Percentiles rank a stretch among this genome's conserved stretches.
Conservation (phyloP, 2,888 invertebrate genomes). For the Myopa testacea region DNA sequence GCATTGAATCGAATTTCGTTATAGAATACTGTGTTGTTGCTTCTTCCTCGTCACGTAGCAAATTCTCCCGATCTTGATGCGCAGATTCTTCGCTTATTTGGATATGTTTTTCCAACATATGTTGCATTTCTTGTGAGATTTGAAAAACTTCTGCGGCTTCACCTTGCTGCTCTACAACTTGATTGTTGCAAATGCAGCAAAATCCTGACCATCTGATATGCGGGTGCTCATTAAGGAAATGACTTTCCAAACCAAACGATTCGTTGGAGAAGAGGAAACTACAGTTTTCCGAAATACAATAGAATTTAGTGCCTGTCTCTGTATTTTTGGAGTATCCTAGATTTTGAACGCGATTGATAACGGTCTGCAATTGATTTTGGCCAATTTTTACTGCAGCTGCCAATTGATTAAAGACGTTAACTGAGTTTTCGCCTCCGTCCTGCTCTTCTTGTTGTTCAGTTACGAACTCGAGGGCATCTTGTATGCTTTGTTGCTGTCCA, state of each 20-base stretch:
- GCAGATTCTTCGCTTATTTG: constrained; percentile 44
- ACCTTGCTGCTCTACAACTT: constrained; percentile 21
- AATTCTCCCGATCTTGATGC: background rate
- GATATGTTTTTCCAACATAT: constrained; percentile 56
- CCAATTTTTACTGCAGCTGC: background rate
- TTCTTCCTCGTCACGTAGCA: background rate
- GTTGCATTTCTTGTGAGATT: constrained; percentile 55
- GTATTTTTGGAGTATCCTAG: constrained; percentile 54
- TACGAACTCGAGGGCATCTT: constrained; percentile 54
- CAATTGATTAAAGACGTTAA: background rate
- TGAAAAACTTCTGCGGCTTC: constrained; percentile 2
- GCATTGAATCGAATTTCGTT: constrained; percentile 40
- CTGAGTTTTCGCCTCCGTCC: constrained; percentile 12
- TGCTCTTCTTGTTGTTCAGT: constrained; percentile 48
- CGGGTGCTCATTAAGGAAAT: constrained; percentile 61
- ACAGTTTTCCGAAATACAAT: constrained; percentile 61
- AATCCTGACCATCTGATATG: constrained; percentile 72
- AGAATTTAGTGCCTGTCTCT: constrained; percentile 51
- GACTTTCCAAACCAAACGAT: constrained; percentile 60
- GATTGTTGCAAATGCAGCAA: constrained; percentile 69
- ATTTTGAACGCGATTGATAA: constrained; percentile 55
- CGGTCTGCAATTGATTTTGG: background rate
- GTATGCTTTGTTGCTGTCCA: constrained; percentile 52
- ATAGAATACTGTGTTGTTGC: background rate
- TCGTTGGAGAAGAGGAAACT: constrained; percentile 61